Conservation (phyloP, 2,888 invertebrate genomes). For the Plebejus melissa region DNA sequence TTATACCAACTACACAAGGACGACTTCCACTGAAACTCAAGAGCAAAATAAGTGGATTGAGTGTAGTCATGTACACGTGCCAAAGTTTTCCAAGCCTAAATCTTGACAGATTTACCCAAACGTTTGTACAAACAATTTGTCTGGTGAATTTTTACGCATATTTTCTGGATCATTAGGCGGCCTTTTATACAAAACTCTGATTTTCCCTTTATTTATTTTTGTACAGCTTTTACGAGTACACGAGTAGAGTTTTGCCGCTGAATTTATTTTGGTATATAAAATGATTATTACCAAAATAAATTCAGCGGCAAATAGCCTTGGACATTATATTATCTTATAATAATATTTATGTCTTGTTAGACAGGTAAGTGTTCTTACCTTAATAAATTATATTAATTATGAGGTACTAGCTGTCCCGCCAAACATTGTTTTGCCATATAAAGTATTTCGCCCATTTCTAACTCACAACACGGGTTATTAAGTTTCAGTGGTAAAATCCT, state of each 20-base stretch:
- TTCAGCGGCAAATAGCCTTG: background rate
- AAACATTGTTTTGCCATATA: no score
- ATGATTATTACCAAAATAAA: background rate
- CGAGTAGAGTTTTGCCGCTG: background rate
- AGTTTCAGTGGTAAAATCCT: slow-evolving; percentile 3
- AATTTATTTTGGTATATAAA: background rate
- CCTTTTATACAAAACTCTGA: background rate
- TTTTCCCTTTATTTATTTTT: background rate
- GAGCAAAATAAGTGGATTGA: background rate
- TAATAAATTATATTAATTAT: no score
- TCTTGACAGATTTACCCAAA: slow-evolving; percentile 13
- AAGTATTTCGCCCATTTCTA: no score
- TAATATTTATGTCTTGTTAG: no score
- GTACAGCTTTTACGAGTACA: background rate
- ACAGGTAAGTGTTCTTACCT: no score
- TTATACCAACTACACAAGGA: background rate
- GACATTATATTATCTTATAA: background rate
- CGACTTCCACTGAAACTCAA: background rate
- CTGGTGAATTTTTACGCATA: slow-evolving; percentile 8
- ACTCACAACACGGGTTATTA: background rate
- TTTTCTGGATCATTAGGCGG: slow-evolving; percentile 19
- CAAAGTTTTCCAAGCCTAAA: background rate
- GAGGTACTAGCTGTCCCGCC: no score
- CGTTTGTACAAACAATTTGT: slow-evolving; percentile 18
- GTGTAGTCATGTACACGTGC: background rate